These are phyloP conservation scores for Subanguina moxae DNA, from an alignment of 1,140 invertebrate species.

Conservation along the genomic window DNA sequence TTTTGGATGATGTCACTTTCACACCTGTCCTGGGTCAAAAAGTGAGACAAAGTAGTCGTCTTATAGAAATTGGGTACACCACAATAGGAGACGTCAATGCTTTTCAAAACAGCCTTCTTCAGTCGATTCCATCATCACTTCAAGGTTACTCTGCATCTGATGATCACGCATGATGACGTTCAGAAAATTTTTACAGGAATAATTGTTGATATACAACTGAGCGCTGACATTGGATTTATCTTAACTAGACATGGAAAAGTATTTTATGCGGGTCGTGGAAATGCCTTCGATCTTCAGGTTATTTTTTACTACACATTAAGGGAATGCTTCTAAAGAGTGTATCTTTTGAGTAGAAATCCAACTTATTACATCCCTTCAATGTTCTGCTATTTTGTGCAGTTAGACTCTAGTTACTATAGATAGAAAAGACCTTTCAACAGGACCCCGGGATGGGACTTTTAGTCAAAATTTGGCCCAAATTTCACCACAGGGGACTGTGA, in stretches of 20 bases:
- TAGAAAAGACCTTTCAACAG: no score
- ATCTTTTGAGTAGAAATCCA: no score
- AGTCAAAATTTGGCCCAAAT: no score
- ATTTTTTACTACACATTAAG: no score
- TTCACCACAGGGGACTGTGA: no score
- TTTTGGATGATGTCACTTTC: conserved; percentile 43
- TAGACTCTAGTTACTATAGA: no score
- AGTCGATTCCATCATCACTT: conserved; percentile 27
- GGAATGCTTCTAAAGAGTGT: no score
- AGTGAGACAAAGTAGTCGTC: conserved; percentile 16
- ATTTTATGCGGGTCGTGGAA: conserved; percentile 52
- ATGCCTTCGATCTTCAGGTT: conserved; percentile 34
- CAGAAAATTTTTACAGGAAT: conserved; percentile 4
- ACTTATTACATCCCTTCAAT: no score
- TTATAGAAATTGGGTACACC: conserved; percentile 45
- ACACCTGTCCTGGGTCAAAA: conserved; percentile 13
- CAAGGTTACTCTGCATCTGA: conserved; percentile 13
- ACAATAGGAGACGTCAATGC: conserved; percentile 38
- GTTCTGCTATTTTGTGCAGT: no score
- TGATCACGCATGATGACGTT: not conserved
- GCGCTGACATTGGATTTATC: conserved; percentile 48
- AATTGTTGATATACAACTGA: conserved; percentile 48
- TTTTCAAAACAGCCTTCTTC: conserved; percentile 16
- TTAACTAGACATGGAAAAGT: conserved; percentile 52
- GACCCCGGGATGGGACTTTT: no score